phyloP scores from a whole-genome alignment of 2,113 vertebrate species.

The Gadus macrocephalus region DNA sequence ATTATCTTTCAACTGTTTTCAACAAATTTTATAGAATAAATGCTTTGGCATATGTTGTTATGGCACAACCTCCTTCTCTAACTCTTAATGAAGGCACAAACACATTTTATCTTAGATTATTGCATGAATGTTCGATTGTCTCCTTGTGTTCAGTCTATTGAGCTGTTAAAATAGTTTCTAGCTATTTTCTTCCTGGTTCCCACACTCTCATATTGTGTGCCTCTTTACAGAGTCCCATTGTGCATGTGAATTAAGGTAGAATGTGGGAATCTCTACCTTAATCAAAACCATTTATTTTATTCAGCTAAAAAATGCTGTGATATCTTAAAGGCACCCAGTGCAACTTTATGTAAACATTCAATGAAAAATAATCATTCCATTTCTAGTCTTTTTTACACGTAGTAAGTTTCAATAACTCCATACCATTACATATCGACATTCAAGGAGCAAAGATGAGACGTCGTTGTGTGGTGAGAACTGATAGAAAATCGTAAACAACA shows the following conservation, averaged over 20 bases:
- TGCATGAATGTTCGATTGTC: slow-evolving; percentile 1
- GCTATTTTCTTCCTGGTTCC: slow-evolving; percentile 19
- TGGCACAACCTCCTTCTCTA: no score
- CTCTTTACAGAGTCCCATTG: neutral
- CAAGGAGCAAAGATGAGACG: no score
- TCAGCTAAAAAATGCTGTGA: neutral
- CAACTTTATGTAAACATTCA: no score
- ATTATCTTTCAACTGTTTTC: no score
- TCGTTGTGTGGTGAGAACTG: no score
- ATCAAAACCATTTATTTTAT: neutral
- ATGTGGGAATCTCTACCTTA: neutral
- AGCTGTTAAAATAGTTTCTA: neutral
- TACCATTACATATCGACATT: no score
- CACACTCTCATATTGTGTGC: neutral
- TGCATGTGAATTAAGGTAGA: neutral
- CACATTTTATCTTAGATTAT: neutral
- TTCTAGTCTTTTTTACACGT: no score
- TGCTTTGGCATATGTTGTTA: neutral
- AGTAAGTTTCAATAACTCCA: no score
- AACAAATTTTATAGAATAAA: no score
- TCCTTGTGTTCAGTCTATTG: neutral
- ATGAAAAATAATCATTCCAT: no score
- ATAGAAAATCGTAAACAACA: no score
- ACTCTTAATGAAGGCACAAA: neutral
- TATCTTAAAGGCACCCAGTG: no score